These are phyloP conservation scores for Onthophagus taurus DNA, from an alignment of 1,140 invertebrate genomes.

Conservation along the genomic window DNA sequence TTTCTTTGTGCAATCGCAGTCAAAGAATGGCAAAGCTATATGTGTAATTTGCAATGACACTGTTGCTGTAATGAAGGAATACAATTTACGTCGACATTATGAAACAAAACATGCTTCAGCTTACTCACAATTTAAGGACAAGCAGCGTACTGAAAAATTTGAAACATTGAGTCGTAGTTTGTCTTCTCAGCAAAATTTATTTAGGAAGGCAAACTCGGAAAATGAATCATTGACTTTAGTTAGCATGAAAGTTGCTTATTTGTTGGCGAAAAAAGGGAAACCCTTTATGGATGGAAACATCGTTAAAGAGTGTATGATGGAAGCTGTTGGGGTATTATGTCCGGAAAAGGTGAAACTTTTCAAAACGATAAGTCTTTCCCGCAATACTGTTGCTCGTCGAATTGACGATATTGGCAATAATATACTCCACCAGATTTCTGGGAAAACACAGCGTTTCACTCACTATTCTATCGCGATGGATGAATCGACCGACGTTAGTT, in stretches of 20 bases:
- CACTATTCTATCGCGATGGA: constrained; percentile 2
- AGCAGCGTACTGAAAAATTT: no score
- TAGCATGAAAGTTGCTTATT: no score
- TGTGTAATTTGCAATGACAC: constrained; percentile 21
- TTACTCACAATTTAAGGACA: no score
- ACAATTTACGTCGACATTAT: not conserved
- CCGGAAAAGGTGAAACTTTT: no score
- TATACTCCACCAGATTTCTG: constrained; percentile 15
- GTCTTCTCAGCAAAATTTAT: no score
- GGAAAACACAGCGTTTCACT: constrained; percentile 10
- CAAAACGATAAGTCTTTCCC: constrained; percentile 15
- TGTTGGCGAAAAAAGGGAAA: constrained; percentile 25
- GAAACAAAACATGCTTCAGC: not conserved
- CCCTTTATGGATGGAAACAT: constrained; percentile 26
- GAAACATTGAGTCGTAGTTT: no score
- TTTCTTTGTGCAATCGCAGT: constrained; percentile 6
- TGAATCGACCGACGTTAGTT: constrained; percentile 23
- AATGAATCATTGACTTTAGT: no score
- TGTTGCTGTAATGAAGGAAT: constrained; percentile 17
- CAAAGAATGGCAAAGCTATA: constrained; percentile 18
- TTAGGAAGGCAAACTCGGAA: no score
- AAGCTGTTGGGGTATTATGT: constrained; percentile 23
- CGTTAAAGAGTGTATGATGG: constrained; percentile 26
- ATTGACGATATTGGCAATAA: constrained; percentile 22
- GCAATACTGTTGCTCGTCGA: constrained; percentile 24